These are phyloP conservation scores for Ahaetulla prasina DNA, from an alignment of 2,113 vertebrate species.

Conservation along the genomic window DNA sequence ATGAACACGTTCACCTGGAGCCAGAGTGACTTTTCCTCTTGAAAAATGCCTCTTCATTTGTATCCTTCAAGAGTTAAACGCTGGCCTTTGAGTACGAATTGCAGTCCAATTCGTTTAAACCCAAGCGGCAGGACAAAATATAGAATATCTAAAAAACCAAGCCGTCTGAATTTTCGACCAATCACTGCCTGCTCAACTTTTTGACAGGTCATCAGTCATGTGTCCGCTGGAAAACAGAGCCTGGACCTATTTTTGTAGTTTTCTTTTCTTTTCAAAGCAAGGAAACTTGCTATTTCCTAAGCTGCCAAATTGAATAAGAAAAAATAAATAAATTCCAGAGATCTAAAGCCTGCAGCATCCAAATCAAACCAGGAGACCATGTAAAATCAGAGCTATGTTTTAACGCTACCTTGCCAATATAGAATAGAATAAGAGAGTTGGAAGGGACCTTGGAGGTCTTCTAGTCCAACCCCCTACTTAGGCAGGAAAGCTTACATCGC, in stretches of 20 bases:
- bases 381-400: too few species aligned
- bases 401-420: not conserved
- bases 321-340: not conserved
- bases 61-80: slow-evolving; percentile 68
- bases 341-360: not conserved
- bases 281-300: not conserved
- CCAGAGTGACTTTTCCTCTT: slow-evolving; percentile 68
- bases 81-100: slow-evolving; percentile 68
- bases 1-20: slow-evolving; percentile 68
- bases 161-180: slow-evolving; percentile 55
- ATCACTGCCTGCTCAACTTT: slow-evolving; percentile 57
- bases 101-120: slow-evolving; percentile 70
- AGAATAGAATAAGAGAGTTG: too few species aligned
- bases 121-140: slow-evolving; percentile 60
- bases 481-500: too few species aligned
- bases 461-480: too few species aligned
- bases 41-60: slow-evolving; percentile 69
- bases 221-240: slow-evolving; percentile 34
- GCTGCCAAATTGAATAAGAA: too few species aligned
- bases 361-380: not conserved
- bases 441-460: too few species aligned
- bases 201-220: slow-evolving; percentile 38
- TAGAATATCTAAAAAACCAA: slow-evolving; percentile 61
- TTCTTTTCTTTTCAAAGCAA: too few species aligned
- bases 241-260: not conserved